phyloP scores from a whole-genome alignment of 2,797 vertebrate species.

The Knipowitschia caucasica region DNA sequence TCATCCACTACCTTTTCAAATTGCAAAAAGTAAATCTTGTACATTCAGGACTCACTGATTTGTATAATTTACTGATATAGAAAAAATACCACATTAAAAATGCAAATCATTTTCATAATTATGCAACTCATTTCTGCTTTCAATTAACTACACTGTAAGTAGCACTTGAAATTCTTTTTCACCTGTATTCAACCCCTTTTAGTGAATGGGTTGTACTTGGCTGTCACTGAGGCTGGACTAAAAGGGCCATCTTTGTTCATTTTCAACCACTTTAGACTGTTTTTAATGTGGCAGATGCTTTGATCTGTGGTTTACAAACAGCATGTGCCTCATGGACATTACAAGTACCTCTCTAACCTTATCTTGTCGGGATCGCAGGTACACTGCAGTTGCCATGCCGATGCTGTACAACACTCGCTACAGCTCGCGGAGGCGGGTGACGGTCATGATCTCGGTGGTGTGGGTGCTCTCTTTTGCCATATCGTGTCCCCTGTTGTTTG shows the following conservation, averaged over 20 bases:
- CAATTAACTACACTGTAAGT: not conserved
- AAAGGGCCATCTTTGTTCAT: conserved; percentile 30
- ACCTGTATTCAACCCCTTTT: conserved; percentile 10
- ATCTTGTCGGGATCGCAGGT: conserved; percentile 67
- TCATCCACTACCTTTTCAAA: too few relatives aligned
- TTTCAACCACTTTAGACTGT: conserved; percentile 41
- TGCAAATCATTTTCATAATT: not conserved
- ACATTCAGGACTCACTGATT: not conserved
- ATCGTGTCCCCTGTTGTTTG: conserved; percentile 94
- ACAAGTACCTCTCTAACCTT: not conserved
- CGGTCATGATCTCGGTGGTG: conserved; percentile 93
- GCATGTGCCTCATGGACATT: conserved; percentile 9
- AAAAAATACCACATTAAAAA: not conserved
- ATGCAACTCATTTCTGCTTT: not conserved
- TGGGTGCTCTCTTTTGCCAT: conserved; percentile 98
- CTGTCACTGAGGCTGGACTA: conserved; percentile 25
- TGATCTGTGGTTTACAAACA: conserved; percentile 2
- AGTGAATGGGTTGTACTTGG: conserved; percentile 33
- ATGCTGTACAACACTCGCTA: conserved; percentile 99
- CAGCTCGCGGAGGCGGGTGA: conserved; percentile 94
- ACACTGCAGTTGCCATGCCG: conserved; percentile 97
- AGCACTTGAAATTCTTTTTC: conserved; percentile 4
- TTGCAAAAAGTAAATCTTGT: too few relatives aligned
- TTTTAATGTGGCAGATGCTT: conserved; percentile 2
- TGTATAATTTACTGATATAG: not conserved